Percentiles rank a stretch among this genome's conserved stretches.
Conservation (phyloP, 2,113 vertebrate genomes). For the Panurus biarmicus region DNA sequence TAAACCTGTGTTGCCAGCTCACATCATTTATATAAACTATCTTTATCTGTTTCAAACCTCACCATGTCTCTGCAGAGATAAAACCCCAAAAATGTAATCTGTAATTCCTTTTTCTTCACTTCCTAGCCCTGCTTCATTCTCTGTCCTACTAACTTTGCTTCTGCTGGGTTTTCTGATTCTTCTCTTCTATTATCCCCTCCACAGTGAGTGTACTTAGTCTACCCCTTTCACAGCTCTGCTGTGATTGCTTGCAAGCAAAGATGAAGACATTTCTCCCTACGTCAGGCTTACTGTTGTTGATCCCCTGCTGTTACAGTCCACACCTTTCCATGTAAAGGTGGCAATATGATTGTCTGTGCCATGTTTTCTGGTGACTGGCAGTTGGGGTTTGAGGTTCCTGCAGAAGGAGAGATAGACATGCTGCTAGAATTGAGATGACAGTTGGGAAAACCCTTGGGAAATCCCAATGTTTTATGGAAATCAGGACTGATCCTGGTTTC, state of each 20-base stretch:
- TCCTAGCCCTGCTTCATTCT: not conserved
- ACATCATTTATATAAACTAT: not conserved
- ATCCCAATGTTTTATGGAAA: not conserved
- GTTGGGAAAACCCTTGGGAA: not conserved
- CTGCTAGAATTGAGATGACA: not conserved
- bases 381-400: not conserved
- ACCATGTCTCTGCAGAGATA: not conserved
- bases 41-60: not conserved
- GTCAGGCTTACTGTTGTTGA: not conserved
- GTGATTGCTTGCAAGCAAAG: not conserved
- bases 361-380: not conserved
- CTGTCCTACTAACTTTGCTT: not conserved
- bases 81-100: not conserved
- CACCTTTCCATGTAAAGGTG: not conserved
- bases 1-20: not conserved
- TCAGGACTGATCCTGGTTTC: not conserved
- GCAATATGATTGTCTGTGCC: not conserved
- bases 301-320: not conserved
- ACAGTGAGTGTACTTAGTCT: not conserved
- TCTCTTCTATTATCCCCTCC: not conserved
- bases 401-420: not conserved
- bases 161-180: not conserved
- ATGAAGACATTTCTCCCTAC: not conserved
- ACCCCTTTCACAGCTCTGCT: not conserved
- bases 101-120: not conserved